Conservation (phyloP, 92 coral and sea anemone species). For the Nematostella vectensis region DNA sequence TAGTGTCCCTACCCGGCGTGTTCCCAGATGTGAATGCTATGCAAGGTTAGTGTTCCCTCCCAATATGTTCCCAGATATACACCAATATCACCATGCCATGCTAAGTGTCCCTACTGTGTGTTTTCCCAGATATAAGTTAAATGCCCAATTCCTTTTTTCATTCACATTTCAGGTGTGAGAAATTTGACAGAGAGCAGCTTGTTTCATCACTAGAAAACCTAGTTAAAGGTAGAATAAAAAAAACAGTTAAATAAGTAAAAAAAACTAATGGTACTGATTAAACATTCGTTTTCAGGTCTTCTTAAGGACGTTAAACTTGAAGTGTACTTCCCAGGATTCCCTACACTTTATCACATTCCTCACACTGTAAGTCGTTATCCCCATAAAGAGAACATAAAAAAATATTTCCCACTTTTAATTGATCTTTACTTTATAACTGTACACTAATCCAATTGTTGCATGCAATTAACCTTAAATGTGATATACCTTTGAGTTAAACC, state of each 20-base stretch:
- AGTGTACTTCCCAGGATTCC: slow-evolving; percentile 88
- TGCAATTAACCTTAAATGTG: no score
- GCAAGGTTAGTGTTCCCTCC: no score
- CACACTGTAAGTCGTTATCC: slow-evolving; percentile 85
- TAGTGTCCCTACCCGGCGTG: no score
- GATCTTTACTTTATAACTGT: not conserved
- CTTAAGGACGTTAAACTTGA: slow-evolving; percentile 74
- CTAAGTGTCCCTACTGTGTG: slow-evolving; percentile 11
- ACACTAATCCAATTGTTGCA: not conserved
- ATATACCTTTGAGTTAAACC: no score
- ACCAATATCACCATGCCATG: slow-evolving; percentile 56
- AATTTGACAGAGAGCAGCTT: slow-evolving; percentile 56
- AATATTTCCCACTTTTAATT: not conserved
- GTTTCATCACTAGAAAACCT: slow-evolving; percentile 34
- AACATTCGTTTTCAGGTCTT: slow-evolving; percentile 39
- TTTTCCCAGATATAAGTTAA: no score
- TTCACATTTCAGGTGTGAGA: slow-evolving; percentile 62
- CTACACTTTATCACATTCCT: slow-evolving; percentile 72
- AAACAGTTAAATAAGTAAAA: no score
- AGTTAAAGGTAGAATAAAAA: slow-evolving; percentile 50
- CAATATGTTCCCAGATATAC: slow-evolving; percentile 68
- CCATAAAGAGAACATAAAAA: no score
- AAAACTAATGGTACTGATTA: no score
- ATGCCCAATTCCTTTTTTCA: no score
- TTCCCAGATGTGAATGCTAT: no score